Evolutionary conservation across 2,888 invertebrate genomes (phyloP), one percentile per base, ranked within the genome.

Genomic region (Melinaea menophilus): DNA sequence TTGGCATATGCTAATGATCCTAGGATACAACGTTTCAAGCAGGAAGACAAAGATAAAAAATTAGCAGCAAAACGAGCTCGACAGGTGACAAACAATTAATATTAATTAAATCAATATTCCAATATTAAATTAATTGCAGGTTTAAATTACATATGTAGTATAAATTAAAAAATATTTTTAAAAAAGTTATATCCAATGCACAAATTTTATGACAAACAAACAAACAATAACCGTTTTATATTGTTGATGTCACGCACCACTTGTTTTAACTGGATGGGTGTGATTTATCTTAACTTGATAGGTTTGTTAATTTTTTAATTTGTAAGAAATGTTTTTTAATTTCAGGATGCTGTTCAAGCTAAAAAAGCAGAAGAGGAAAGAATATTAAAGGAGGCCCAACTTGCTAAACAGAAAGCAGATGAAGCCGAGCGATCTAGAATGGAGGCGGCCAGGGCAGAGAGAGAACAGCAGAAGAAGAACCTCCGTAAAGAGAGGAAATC

Each of bases 1-100:
- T 92, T 96, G 81, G 98, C 99, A 0, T 99, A 99, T 83, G 94
- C 95, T 71, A 94, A 95, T 80, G 99, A 99, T 89, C 99, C 99
- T 0, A 92, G 99, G 73, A 97, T 99, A 77, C 94, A 93, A 63
- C 94, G 94, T 73, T 98, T 98, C 85, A 98, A 97, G 77, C 97
- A 97, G 74, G 97, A 98, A 62, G 98, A 99, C 71, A 97, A 96
- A 77, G 96, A 98, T 72, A 94, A 93, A 72, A 98, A 98, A 83
- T 86, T 95, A 58, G 98, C 97, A 4, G 94, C 94, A 1, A 99
- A 98, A 81, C 92, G 95, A 72, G 98, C 98, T 0, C 95, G 95
- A 86, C 95, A 95, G 92, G 91, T 90, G 71, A 61, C 22, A 22
- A 41, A 56, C 12, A 22, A 55, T 12, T 61, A 12, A 34, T 56